Evolutionary conservation across 2,797 vertebrate genomes (phyloP).

Genomic region (Numenius phaeopus): DNA sequence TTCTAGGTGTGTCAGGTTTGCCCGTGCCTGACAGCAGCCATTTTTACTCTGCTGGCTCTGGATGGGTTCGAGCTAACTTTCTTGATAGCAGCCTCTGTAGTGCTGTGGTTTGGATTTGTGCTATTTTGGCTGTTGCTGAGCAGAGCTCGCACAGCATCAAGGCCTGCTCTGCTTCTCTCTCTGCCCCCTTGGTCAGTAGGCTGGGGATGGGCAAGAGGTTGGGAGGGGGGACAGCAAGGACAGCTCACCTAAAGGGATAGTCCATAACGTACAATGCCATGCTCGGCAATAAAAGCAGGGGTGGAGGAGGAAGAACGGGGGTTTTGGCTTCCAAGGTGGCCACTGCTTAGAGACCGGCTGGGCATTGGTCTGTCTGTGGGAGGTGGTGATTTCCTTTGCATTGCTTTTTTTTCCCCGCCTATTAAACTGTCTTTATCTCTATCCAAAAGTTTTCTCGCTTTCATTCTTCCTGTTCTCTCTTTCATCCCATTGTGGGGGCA

Average conservation of each 20-base stretch:
- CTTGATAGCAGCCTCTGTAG: not conserved
- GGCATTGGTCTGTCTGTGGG: not conserved
- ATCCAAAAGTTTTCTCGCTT: not conserved
- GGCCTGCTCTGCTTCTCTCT: not conserved
- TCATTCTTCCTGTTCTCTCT: not conserved
- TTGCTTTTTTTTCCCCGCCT: fast-evolving
- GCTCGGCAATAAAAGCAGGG: not conserved
- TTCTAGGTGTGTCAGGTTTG: not conserved
- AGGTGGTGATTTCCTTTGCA: not conserved
- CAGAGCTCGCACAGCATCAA: not conserved
- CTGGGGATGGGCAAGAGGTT: not conserved
- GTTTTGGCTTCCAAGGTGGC: not conserved
- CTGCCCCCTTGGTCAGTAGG: not conserved
- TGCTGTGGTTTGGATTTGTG: not conserved
- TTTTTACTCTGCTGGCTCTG: not conserved
- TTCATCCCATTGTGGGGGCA: not conserved
- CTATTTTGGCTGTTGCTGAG: not conserved
- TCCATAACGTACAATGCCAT: fast-evolving
- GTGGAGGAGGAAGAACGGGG: not conserved
- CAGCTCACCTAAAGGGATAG: not conserved
- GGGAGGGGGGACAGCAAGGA: not conserved
- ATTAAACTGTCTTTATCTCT: not conserved
- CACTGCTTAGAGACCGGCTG: not conserved
- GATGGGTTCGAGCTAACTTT: not conserved
- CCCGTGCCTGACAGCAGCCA: not conserved